These are phyloP conservation scores for Masnerella sp. DNA, from an alignment of 2,888 invertebrate species.

Conservation along the genomic window DNA sequence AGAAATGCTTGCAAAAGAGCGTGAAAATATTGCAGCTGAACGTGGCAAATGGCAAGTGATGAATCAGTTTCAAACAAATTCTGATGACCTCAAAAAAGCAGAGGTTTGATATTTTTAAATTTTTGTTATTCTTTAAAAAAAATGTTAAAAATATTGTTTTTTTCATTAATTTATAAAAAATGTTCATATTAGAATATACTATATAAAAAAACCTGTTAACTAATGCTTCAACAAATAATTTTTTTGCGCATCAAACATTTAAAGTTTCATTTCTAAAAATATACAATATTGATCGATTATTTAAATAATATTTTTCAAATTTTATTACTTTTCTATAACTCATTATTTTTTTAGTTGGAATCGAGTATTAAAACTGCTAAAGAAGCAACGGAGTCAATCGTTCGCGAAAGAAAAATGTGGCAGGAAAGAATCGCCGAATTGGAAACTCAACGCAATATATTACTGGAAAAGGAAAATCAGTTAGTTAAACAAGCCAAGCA, in stretches of 20 bases:
- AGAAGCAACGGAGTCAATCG: conserved; percentile 66
- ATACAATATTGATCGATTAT: too few species aligned
- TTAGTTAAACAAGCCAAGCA: conserved; percentile 71
- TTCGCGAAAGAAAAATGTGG: conserved; percentile 70
- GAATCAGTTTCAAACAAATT: conserved; percentile 66
- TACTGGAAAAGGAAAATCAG: conserved; percentile 69
- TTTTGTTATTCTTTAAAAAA: too few species aligned
- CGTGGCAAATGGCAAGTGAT: conserved; percentile 70
- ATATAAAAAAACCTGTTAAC: too few species aligned
- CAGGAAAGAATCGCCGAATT: conserved; percentile 68
- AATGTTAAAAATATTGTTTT: too few species aligned
- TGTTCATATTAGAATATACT: too few species aligned
- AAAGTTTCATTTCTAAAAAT: too few species aligned
- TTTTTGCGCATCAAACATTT: too few species aligned
- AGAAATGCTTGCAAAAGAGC: conserved; percentile 68
- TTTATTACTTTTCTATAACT: too few species aligned
- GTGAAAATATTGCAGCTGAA: conserved; percentile 68
- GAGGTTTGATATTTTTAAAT: conserved; percentile 67
- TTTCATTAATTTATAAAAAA: background rate
- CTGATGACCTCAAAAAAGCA: conserved; percentile 67
- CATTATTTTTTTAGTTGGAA: conserved; percentile 66
- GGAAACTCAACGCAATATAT: conserved; percentile 63
- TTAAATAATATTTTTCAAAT: too few species aligned
- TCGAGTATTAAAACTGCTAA: conserved; percentile 71
- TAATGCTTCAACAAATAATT: too few species aligned